These are phyloP conservation scores for Steinernema feltiae DNA, from an alignment of 1,140 invertebrate species.

Conservation along the genomic window DNA sequence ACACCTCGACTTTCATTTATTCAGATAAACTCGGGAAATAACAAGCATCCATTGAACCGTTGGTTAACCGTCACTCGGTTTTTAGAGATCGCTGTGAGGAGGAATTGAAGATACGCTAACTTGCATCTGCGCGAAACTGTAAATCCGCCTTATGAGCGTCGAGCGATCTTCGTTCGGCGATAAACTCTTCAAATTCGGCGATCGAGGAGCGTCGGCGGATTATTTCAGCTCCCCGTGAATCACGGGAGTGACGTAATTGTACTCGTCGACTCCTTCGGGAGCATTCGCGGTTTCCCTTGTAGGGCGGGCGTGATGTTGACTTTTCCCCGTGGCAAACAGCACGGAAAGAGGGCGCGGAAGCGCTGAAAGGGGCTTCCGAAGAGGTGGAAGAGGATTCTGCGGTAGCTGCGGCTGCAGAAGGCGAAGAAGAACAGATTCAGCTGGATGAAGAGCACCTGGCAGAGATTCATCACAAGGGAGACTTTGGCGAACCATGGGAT, in stretches of 20 bases:
- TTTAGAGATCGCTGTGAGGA: too few relatives aligned
- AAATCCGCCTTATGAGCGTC: not conserved
- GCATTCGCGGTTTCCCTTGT: not conserved
- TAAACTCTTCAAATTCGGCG: not conserved
- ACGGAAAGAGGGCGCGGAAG: not conserved
- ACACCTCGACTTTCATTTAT: too few relatives aligned
- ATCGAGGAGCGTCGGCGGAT: not conserved
- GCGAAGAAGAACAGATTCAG: constrained; percentile 8
- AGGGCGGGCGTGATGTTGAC: not conserved
- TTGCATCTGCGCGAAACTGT: not conserved
- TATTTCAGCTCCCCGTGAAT: not conserved
- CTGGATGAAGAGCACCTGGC: constrained; percentile 8
- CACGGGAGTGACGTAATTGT: not conserved
- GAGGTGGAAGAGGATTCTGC: constrained; percentile 5
- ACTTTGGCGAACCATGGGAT: not conserved
- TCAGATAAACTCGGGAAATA: too few relatives aligned
- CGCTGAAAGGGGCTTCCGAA: not conserved
- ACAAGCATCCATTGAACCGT: too few relatives aligned
- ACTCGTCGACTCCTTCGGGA: not conserved
- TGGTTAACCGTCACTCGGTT: too few relatives aligned
- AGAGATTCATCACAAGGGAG: not conserved
- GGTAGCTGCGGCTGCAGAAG: constrained; percentile 12
- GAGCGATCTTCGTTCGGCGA: not conserved
- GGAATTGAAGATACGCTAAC: too few relatives aligned
- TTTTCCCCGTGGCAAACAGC: not conserved